Conservation (phyloP, 2,888 invertebrate species). For the Antheraea yamamai region DNA sequence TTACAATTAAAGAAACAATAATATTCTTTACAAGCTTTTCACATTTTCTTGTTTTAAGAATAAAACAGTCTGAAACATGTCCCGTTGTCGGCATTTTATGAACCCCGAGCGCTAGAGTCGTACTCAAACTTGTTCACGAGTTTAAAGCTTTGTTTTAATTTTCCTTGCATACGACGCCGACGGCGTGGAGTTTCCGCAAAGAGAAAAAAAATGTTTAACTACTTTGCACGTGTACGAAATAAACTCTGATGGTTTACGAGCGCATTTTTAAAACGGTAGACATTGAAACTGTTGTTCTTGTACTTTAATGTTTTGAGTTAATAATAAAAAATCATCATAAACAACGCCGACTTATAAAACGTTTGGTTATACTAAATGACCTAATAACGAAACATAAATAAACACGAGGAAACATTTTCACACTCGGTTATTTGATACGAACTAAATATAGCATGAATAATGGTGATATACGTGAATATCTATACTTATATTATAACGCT, state of each 20-base stretch:
- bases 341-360: neutral
- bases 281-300: conserved; percentile 14
- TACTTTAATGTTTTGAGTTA: conserved; percentile 11
- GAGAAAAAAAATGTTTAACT: conserved; percentile 55
- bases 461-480: too few relatives aligned
- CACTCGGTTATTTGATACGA: too few relatives aligned
- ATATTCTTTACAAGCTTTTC: conserved; percentile 35
- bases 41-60: conserved; percentile 47
- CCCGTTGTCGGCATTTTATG: conserved; percentile 64
- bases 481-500: too few relatives aligned
- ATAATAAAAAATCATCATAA: conserved; percentile 3
- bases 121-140: conserved; percentile 71
- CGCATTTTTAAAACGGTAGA: conserved; percentile 30
- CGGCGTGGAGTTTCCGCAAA: conserved; percentile 44
- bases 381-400: too few relatives aligned
- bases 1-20: conserved; percentile 45
- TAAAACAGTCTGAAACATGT: conserved; percentile 67
- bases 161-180: conserved; percentile 55
- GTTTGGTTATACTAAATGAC: neutral
- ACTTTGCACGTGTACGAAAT: conserved; percentile 65
- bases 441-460: too few relatives aligned
- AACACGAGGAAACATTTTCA: too few relatives aligned
- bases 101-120: conserved; percentile 57
- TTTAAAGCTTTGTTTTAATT: conserved; percentile 79
- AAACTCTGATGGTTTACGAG: conserved; percentile 60